Base-by-base conservation (phyloP, 2,797 vertebrate species). In the Spheniscus humboldti region DNA sequence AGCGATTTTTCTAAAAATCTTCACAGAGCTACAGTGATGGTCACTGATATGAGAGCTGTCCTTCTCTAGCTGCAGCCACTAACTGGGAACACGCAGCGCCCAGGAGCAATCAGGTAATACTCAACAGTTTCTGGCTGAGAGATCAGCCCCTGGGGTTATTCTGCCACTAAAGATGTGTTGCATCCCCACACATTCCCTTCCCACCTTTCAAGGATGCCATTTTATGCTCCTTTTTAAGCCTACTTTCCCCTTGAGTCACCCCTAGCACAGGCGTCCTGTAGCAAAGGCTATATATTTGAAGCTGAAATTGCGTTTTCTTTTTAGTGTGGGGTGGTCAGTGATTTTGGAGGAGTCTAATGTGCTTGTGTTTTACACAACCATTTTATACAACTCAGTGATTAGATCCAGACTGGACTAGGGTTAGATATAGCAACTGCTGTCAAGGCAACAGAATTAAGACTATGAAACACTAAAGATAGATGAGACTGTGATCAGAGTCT, bases 11-110 rank as follows among this genome's bases (percentile, higher is more conserved):
- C 83, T 43, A 25, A 72, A 92, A 90, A 45, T 45, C 41, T 78
- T 89, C 30, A 35, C 0, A 0, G 5, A 75, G 2, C 11, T 2
- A 1, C 23, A 64, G 16, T 3, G 6, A 33, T 13, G 11, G 24
- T 22, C 22, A 39, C 24, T 33, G 25, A 24, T 27, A 52, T 0
- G 9, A 78, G 9, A 74, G 5, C 6, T 80, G 6, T 10, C 6
- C 53, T 37, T 52, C 13, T 45, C 35, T 9, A 50, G 20, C 23
- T 66, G 63, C 56, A 78, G 41, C 13, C 20, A 1, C 52, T 68
- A 24, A 9, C 23, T 71, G 20, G 24, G 35, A 90, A 47, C 18
- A 30, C 7, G 6, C 5, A 41, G 30, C 9, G 2, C 9, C 5
- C 23, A 17, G 22, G 5, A 59, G 28, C 22, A 73, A 10, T 16